phyloP scores from a whole-genome alignment of 2,113 vertebrate genomes.

The Cyanoramphus novaezelandiae region DNA sequence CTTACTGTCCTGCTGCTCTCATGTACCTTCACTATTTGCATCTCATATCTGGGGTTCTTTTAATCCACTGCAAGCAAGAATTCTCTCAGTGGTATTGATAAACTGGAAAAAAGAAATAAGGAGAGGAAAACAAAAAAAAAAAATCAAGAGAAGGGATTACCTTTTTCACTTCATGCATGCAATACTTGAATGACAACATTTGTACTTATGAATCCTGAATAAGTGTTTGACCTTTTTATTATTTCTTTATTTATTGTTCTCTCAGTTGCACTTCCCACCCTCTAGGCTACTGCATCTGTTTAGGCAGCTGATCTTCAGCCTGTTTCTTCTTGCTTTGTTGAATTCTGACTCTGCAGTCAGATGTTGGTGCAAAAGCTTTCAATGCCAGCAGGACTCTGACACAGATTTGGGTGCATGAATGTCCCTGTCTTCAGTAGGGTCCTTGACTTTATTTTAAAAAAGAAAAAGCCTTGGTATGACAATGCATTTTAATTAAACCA shows the following conservation, averaged over 20 bases:
- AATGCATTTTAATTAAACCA: conserved; percentile 1
- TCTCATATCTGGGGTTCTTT: not conserved
- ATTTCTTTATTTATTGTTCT: conserved; percentile 40
- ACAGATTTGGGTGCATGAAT: not conserved
- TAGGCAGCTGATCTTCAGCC: not conserved
- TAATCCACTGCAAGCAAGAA: not conserved
- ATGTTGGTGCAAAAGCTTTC: conserved; percentile 6
- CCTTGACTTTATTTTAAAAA: not conserved
- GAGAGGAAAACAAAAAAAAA: not conserved
- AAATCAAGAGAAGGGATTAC: not conserved
- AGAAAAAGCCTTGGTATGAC: not conserved
- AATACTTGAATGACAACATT: not conserved
- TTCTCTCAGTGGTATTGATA: not conserved
- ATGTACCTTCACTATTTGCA: rapidly evolving
- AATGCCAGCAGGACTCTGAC: not conserved
- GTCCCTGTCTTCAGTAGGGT: not conserved
- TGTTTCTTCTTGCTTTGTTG: conserved; percentile 3
- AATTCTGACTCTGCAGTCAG: not conserved
- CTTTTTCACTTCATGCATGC: not conserved
- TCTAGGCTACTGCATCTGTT: not conserved
- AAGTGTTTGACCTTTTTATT: conserved; percentile 15
- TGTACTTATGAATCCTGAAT: not conserved
- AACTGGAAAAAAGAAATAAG: not conserved
- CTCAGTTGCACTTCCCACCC: not conserved
- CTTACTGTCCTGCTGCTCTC: not conserved